Evolutionary conservation across 2,888 invertebrate species (phyloP), one percentile per base, ranked within the genome.

Genomic region (Eueremaeus valkanovi): DNA sequence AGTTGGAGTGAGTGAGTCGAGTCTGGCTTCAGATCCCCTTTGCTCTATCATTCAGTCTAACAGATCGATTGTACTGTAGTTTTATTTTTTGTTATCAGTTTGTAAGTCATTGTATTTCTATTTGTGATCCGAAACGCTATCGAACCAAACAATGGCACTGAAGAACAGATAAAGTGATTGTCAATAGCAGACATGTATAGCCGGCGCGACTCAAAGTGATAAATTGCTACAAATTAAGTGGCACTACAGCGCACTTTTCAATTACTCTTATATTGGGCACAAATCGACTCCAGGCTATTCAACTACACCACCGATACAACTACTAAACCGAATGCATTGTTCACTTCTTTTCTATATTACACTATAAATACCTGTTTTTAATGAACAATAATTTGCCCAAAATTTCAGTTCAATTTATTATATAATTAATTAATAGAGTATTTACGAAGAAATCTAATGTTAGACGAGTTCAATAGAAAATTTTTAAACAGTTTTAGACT

Each of bases 191-290:
- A 70, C 70, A 70, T 45, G 42, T 70, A 45, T 66, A 40, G 66
- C 66, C 66, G 66, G 66, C n/a, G 33, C 36, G 66, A 66, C 36
- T 18, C 36, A 21, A 66, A 66, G 66, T 70, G 70, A 70, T 70
- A 70, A 70, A 70, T 70, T 70, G 70, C 70, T 70, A 70, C 70
- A 70, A 70, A 70, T 70, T 70, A 70, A 70, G 70, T 70, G 70
- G 27, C 70, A 70, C 70, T 45, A 13, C 21, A 66, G 24, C 45
- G 45, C 70, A 42, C 70, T 70, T 70, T 68, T 70, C 70, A 70
- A 70, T 70, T 70, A 70, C 70, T 42, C 70, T 70, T 70, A 70
- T 70, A 45, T 58, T 29, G 40, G 24, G 8, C 6, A 42, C 45
- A 42, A 70, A 70, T 70, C 42, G 70, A 70, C 70, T 70, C 16